Evolutionary conservation across 2,888 invertebrate genomes (phyloP).

Genomic region (Cerastoderma edule): DNA sequence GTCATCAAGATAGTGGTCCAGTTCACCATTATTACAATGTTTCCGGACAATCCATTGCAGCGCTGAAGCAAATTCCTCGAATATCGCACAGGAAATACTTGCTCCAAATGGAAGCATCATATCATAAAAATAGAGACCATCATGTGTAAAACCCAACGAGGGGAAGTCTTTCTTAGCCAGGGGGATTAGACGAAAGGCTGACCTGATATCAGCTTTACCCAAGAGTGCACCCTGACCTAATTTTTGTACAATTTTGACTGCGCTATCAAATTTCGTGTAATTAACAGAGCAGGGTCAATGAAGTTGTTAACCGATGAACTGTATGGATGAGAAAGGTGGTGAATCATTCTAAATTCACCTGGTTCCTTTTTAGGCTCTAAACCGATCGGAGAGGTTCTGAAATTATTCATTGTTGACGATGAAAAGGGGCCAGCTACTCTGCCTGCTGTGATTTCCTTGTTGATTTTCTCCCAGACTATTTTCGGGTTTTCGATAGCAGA

Average conservation of each 20-base stretch:
- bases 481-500: slow-evolving; percentile 21
- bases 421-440: slow-evolving; percentile 45
- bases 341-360: slow-evolving; percentile 43
- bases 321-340: slow-evolving; percentile 41
- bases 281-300: slow-evolving; percentile 43
- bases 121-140: slow-evolving; percentile 30
- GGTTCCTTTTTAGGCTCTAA: slow-evolving; percentile 41
- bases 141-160: slow-evolving; percentile 31
- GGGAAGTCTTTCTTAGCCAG: slow-evolving; percentile 27
- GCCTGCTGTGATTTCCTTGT: slow-evolving; percentile 40
- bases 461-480: slow-evolving; percentile 31
- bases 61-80: slow-evolving; percentile 24
- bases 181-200: slow-evolving; percentile 38
- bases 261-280: slow-evolving; percentile 46
- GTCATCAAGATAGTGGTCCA: slow-evolving; percentile 34
- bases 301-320: slow-evolving; percentile 34
- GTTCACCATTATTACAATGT: background rate
- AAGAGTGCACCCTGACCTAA: slow-evolving; percentile 23
- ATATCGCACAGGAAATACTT: slow-evolving; percentile 23
- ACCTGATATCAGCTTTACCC: slow-evolving; percentile 23
- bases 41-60: slow-evolving; percentile 15
- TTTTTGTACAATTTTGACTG: slow-evolving; percentile 43
- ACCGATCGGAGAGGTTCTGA: slow-evolving; percentile 46
- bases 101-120: slow-evolving; percentile 31
- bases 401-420: slow-evolving; percentile 15